phyloP scores from a whole-genome alignment of 2,797 vertebrate species.

The Coregonus sp. region DNA sequence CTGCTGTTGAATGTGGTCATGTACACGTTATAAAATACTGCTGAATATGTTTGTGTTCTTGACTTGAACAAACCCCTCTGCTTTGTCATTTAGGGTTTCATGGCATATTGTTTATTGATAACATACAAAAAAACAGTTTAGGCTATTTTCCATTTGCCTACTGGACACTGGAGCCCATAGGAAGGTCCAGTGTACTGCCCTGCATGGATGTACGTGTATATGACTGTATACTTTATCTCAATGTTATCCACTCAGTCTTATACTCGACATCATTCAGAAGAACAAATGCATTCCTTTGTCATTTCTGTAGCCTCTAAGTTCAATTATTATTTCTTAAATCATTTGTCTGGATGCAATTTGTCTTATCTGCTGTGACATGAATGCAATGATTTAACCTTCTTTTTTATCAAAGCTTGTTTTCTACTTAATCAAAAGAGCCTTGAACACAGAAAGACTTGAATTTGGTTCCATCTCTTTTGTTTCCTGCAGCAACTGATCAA shows the following conservation, averaged over 20 bases:
- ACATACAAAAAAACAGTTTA: background rate
- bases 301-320: conserved; percentile 4
- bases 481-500: conserved; percentile 22
- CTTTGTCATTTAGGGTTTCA: background rate
- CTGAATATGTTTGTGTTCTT: conserved; percentile 17
- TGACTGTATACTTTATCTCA: conserved; percentile 2
- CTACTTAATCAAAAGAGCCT: conserved; percentile 25
- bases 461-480: conserved; percentile 3
- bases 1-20: conserved; percentile 62
- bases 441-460: conserved; percentile 27
- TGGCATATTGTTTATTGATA: background rate
- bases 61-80: background rate
- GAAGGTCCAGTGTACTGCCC: background rate
- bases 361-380: conserved; percentile 22
- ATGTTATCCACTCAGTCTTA: background rate
- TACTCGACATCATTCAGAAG: conserved; percentile 1
- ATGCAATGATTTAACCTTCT: conserved; percentile 20
- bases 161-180: background rate
- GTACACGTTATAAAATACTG: conserved; percentile 38
- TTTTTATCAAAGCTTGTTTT: conserved; percentile 2
- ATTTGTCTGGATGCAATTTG: conserved; percentile 2
- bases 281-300: background rate
- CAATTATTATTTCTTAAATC: background rate
- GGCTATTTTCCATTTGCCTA: background rate
- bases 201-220: background rate